A percentile compares a stretch with the other conserved stretches of the same genome.
Conservation (phyloP, 2,113 vertebrate genomes). For the Chaetodon trifascialis region DNA sequence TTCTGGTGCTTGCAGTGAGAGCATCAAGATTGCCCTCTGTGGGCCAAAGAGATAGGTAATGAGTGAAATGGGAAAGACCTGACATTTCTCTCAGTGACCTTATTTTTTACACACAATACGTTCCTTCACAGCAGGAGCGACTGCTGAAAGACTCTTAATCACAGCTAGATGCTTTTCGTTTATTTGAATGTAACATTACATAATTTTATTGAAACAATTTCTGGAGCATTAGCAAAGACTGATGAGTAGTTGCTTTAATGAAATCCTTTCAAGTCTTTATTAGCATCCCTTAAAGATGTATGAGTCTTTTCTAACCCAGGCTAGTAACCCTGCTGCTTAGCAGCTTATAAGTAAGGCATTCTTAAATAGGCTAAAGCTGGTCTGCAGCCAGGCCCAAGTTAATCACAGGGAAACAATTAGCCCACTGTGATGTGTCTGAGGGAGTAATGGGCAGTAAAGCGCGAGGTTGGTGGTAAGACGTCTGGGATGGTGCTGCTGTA, state of each 20-base stretch:
- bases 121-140: conserved; percentile 17
- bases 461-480: conserved; percentile 73
- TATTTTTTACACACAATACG: conserved; percentile 14
- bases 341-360: conserved; percentile 66
- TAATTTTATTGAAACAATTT: not conserved
- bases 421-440: conserved; percentile 74
- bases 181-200: not conserved
- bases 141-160: conserved; percentile 9
- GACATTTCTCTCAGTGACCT: conserved; percentile 38
- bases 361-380: conserved; percentile 67
- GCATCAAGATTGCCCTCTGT: conserved; percentile 37
- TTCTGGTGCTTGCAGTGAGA: conserved; percentile 28
- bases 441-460: conserved; percentile 72
- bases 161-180: not conserved
- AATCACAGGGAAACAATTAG: conserved; percentile 81
- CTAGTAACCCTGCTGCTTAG: conserved; percentile 57
- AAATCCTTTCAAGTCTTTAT: conserved; percentile 46
- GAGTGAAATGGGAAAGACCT: conserved; percentile 57
- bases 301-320: conserved; percentile 41
- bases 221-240: conserved; percentile 17
- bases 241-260: not conserved
- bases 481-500: conserved; percentile 75
- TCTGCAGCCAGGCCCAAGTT: conserved; percentile 69
- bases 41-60: conserved; percentile 17
- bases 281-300: conserved; percentile 37